These are phyloP conservation scores for Caiman crocodilus DNA, from an alignment of 2,797 vertebrate species.

Conservation along the genomic window DNA sequence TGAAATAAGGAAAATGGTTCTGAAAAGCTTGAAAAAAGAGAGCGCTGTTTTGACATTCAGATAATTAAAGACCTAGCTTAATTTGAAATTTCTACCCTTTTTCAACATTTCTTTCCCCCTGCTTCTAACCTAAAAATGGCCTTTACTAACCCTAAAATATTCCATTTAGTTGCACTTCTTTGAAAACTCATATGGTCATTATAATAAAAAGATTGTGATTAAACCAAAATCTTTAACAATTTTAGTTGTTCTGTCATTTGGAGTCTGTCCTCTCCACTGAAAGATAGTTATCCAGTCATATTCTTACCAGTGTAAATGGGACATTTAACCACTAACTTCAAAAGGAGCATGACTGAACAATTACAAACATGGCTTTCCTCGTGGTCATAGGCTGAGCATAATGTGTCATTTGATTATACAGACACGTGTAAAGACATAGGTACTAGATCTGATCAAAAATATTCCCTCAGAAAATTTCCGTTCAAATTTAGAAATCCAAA, in stretches of 20 bases:
- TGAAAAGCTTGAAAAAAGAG: not conserved
- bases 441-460: not conserved
- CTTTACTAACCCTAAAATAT: not conserved
- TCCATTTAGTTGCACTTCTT: not conserved
- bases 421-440: not conserved
- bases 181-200: not conserved
- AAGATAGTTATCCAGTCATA: not conserved
- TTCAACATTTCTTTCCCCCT: not conserved
- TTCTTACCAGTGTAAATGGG: not conserved
- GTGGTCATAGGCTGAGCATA: not conserved
- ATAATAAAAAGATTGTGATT: not conserved
- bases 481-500: not conserved
- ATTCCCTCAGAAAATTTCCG: not conserved
- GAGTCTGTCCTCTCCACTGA: not conserved
- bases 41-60: not conserved
- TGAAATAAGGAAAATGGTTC: not conserved
- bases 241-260: not conserved
- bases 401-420: not conserved
- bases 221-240: not conserved
- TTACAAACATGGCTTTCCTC: not conserved
- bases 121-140: not conserved
- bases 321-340: not conserved
- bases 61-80: not conserved
- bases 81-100: not conserved
- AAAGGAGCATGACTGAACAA: not conserved